phyloP scores from a whole-genome alignment of 1,140 invertebrate species.

The Brachionus koreanus region DNA sequence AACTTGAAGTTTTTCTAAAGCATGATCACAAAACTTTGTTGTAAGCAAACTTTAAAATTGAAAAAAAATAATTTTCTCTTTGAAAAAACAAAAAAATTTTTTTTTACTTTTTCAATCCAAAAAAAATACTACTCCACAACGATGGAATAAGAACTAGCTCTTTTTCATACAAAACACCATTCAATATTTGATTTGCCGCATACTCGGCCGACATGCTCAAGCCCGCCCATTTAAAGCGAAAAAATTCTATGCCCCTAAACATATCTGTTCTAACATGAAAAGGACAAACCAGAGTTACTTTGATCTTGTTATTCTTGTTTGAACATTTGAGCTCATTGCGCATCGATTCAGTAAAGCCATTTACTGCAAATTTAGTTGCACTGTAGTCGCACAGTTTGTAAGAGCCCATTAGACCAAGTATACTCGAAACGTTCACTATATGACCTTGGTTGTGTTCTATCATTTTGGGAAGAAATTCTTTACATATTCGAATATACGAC shows the following conservation, averaged over 20 bases:
- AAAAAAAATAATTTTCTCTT: not conserved
- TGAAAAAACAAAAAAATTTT: not conserved
- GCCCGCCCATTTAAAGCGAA: conserved; percentile 6
- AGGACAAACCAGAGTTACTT: not conserved
- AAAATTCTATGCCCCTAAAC: conserved; percentile 30
- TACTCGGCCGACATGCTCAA: conserved; percentile 16
- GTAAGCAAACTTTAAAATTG: not conserved
- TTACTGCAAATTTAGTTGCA: conserved; percentile 38
- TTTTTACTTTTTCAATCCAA: not conserved
- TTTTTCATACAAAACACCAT: conserved; percentile 35
- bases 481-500: conserved; percentile 8
- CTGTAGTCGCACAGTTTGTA: conserved; percentile 36
- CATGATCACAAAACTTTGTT: conserved; percentile 25
- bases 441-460: conserved; percentile 24
- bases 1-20: not conserved
- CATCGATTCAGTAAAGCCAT: conserved; percentile 34
- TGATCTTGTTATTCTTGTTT: not conserved
- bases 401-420: not conserved
- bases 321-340: not conserved
- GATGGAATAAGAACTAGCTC: conserved; percentile 12
- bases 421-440: conserved; percentile 22
- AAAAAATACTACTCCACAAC: conserved; percentile 3
- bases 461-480: conserved; percentile 29
- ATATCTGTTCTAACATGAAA: conserved; percentile 21
- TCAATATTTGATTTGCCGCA: conserved; percentile 4